A percentile compares a stretch with the other conserved stretches of the same genome.
Evolutionary conservation across 2,113 vertebrate species (phyloP).

Genomic region (Zapus hudsonius): DNA sequence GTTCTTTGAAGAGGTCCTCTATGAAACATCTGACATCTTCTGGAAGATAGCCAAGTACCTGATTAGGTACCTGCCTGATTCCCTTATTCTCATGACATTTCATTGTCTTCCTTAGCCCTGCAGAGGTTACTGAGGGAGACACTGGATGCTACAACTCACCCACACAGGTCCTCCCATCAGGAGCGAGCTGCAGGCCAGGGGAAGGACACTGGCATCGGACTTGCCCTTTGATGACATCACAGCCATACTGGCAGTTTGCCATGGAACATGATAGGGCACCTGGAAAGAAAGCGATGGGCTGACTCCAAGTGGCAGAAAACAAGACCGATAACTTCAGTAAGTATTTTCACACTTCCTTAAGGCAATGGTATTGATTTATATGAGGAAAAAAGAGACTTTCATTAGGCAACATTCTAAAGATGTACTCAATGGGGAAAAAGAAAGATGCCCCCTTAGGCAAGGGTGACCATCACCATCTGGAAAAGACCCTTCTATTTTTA

Average conservation of each 20-base stretch:
- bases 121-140: not conserved
- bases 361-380: slow-evolving; percentile 54
- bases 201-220: slow-evolving; percentile 96
- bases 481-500: not conserved
- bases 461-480: not conserved
- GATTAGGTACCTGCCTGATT: not conserved
- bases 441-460: not conserved
- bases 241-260: slow-evolving; percentile 99
- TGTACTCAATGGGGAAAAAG: not conserved
- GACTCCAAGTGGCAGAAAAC: not conserved
- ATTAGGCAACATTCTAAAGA: not conserved
- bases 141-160: slow-evolving; percentile 86
- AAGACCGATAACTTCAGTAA: not conserved
- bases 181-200: slow-evolving; percentile 94
- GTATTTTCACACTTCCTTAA: not conserved
- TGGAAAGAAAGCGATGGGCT: slow-evolving; percentile 74
- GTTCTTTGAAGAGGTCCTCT: not conserved
- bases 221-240: slow-evolving; percentile 95
- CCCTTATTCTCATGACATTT: not conserved
- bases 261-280: slow-evolving; percentile 92
- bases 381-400: not conserved
- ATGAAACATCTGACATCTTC: not conserved
- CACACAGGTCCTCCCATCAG: slow-evolving; percentile 94
- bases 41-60: not conserved
- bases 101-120: not conserved